Base-by-base conservation (phyloP, 2,888 invertebrate species). In the Dyspetes luteomarginatus region DNA sequence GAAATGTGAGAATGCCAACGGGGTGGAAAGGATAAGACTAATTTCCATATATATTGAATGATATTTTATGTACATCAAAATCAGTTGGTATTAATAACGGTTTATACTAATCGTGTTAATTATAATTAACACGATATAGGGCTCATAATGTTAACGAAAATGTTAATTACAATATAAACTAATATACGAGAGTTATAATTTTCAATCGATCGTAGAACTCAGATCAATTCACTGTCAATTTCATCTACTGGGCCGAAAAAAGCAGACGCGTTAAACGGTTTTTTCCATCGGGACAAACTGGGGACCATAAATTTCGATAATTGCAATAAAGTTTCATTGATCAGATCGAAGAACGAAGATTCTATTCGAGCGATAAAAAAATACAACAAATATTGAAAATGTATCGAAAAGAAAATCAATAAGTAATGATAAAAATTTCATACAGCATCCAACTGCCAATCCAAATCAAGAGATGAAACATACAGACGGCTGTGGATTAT, bases 401-500 rank as follows among this genome's bases (percentile, higher is more conserved):
- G 19, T 60, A 41, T 9, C 12, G 19, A 19, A 17, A 60, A 41
- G 22, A 36, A 19, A 12, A 7, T 36, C 41, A 19, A 19, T 41
- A n/a, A n/a, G n/a, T n/a, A 3, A 12, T 12, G 12, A 12, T 36
- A 12, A 36, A 12, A 36, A 36, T 36, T 9, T 9, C 9, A 36
- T 36, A 2, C 36, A 36, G 9, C 0, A 9, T 9, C 12, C 9
- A n/a, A n/a, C n/a, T n/a, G n/a, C n/a, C n/a, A n/a, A n/a, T n/a
- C n/a, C n/a, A n/a, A 73, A 83, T 60, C 68, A 69, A 81, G 73
- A 68, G 64, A 81, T 78, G 77, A 78, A 81, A 81, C 77, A 69
- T 73, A 81, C 77, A 56, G 83, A 87, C 82, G 81, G 86, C 77
- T 95, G 95, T 86, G 95, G 95, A 55, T 87, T 94, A 80, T 92